Conservation (phyloP, 2,888 invertebrate genomes). For the Rotaria socialis region DNA sequence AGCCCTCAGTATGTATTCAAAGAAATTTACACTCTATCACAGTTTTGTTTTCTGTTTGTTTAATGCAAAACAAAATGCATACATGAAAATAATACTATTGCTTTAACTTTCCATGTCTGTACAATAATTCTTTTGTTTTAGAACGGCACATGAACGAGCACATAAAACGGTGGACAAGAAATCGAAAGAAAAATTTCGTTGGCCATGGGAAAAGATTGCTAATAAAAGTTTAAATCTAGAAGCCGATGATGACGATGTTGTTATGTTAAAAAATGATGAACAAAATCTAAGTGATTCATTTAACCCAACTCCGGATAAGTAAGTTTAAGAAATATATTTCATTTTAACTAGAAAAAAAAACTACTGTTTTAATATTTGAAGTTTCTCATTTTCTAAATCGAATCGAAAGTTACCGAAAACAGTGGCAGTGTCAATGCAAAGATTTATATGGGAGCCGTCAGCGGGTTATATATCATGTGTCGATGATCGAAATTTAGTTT, state of each 20-base stretch:
- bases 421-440: constrained; percentile 9
- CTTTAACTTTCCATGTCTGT: neutral
- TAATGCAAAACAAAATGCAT: neutral
- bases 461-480: constrained; percentile 54
- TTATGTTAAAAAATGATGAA: constrained; percentile 51
- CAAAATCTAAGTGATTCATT: neutral
- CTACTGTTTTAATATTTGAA: neutral
- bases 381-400: neutral
- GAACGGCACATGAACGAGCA: constrained; percentile 52
- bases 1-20: constrained; percentile 1
- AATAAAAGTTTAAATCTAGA: constrained; percentile 50
- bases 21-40: neutral
- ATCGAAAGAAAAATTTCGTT: constrained; percentile 52
- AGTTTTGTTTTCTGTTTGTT: neutral
- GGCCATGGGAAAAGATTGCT: constrained; percentile 58
- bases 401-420: neutral
- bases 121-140: constrained; percentile 39
- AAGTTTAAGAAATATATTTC: neutral
- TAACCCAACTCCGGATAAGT: neutral
- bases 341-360: neutral
- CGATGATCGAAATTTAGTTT: constrained; percentile 53
- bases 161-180: constrained; percentile 54
- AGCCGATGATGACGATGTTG: constrained; percentile 51
- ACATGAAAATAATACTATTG: too few species aligned
- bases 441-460: constrained; percentile 37